phyloP scores from a whole-genome alignment of 2,113 vertebrate species.

The Narcine bancroftii region DNA sequence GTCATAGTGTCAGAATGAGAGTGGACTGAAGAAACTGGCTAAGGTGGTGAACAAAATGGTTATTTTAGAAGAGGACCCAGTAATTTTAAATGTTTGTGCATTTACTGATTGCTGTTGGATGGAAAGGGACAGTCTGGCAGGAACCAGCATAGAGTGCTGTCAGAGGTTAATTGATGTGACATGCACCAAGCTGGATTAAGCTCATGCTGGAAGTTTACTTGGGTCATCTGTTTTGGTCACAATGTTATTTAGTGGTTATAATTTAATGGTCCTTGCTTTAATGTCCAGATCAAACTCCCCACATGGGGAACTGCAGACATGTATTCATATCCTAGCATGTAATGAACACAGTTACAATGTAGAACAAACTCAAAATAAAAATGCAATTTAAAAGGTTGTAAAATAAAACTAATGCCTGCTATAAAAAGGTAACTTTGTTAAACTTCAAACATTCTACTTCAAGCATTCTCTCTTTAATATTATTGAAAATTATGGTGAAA shows the following conservation, averaged over 20 bases:
- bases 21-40: background rate
- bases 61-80: background rate
- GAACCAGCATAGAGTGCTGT: constrained; percentile 7
- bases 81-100: background rate
- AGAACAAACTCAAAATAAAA: background rate
- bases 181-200: constrained; percentile 35
- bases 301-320: constrained; percentile 2
- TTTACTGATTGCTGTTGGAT: constrained; percentile 12
- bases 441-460: background rate
- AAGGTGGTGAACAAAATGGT: background rate
- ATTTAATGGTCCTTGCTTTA: constrained; percentile 26
- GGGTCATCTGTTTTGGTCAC: constrained; percentile 36
- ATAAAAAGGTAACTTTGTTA: background rate
- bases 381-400: background rate
- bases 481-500: background rate
- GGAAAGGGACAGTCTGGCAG: constrained; percentile 33
- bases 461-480: background rate
- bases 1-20: background rate
- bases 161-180: constrained; percentile 36
- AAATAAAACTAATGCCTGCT: background rate
- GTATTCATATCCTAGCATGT: background rate
- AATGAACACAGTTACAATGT: background rate
- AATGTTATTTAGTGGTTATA: constrained; percentile 34
- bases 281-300: constrained; percentile 6
- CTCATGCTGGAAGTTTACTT: constrained; percentile 35